Base-by-base conservation (phyloP, 2,113 vertebrate species). In the Picathartes gymnocephalus region DNA sequence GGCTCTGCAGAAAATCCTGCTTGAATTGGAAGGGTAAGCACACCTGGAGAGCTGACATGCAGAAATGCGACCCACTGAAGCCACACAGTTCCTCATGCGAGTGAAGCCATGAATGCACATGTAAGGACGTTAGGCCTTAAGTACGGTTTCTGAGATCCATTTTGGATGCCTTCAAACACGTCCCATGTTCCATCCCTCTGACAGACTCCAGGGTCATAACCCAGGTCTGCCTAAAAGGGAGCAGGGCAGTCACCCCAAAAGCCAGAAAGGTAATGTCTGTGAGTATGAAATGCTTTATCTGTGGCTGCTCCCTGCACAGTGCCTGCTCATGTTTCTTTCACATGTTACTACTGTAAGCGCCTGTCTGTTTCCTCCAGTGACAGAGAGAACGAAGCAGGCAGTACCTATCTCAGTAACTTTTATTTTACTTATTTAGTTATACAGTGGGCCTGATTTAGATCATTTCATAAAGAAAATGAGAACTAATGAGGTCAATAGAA, bases 61-160 rank as follows among this genome's bases (percentile, higher is more conserved):
- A 42, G 39, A 6, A 1, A 61, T 3, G 1, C 56, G 37, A 37
- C 17, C 51, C 69, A 54, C 50, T 17, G 45, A 56, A 90, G 51
- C 39, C 74, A 60, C 1, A 1, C 1, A 11, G 62, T 24, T 65
- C 62, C 58, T 88, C 68, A 15, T 0, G 0, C 1, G 0, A 85
- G 45, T n/a, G n/a, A 80, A 71, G 30, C 72, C 61, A 37, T 1
- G 7, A 72, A 31, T 1, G 3, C 39, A 45, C 2, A 2, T 0
- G 11, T 10, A 37, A 11, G 6, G 28, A 50, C 9, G 1, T 5
- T 0, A 45, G 42, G 33, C 35, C 56, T 37, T 13, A 80, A 25
- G 39, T 17, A 42, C 8, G 1, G 13, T 47, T 61, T 60, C 78
- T 1, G 2, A 88, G n/a, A 85, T 18, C n/a, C 35, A 56, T 53